Conservation (phyloP, 2,888 invertebrate species). For the Leptarthrus brevirostris region DNA sequence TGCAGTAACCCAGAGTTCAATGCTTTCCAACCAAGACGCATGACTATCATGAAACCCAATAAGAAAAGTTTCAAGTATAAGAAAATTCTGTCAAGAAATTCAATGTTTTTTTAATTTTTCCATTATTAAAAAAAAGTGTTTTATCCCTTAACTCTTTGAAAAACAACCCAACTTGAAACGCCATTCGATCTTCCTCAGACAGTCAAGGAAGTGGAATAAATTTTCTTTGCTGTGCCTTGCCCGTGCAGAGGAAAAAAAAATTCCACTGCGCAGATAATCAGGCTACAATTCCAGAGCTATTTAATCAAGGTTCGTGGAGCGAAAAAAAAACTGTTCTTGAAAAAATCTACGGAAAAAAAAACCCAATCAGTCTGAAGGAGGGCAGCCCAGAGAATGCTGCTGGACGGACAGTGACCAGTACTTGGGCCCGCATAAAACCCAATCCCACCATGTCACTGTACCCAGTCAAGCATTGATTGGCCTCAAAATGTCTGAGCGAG, state of each 20-base stretch:
- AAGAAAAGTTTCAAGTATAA: too few species aligned
- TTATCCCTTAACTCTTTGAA: too few species aligned
- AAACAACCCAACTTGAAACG: neutral
- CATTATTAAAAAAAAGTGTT: too few species aligned
- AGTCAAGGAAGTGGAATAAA: neutral
- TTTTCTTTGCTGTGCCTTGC: neutral
- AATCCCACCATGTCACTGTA: constrained; percentile 20
- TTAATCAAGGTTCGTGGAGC: constrained; percentile 29
- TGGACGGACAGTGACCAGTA: constrained; percentile 21
- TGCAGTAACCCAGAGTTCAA: too few species aligned
- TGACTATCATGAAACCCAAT: too few species aligned
- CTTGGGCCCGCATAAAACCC: constrained; percentile 8
- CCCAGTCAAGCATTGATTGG: constrained; percentile 46
- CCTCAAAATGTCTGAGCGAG: constrained; percentile 39
- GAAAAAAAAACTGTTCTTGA: constrained; percentile 27
- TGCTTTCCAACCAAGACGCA: too few species aligned
- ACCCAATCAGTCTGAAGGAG: neutral
- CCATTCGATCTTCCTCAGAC: neutral
- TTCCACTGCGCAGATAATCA: constrained; percentile 32
- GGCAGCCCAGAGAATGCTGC: neutral
- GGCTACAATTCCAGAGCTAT: constrained; percentile 12
- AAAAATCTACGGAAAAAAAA: constrained; percentile 34
- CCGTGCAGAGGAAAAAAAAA: neutral
- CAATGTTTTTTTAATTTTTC: too few species aligned
- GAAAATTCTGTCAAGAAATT: too few species aligned